Evolutionary conservation across 2,797 vertebrate species (phyloP).

Genomic region (Columba guinea): DNA sequence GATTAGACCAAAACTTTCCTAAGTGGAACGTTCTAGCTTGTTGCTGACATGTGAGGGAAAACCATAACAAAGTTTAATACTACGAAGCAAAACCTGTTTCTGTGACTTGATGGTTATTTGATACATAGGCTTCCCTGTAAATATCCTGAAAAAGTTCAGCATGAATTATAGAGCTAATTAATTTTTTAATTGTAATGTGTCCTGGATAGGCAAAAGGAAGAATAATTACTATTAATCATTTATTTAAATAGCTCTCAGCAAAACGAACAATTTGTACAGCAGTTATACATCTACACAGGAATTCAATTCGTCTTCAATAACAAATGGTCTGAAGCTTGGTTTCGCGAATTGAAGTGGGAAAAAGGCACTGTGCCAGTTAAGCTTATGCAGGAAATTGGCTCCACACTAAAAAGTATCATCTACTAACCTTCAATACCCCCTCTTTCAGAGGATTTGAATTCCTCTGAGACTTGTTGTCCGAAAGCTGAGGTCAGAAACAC

Average conservation of each 20-base stretch:
- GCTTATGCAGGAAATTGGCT: neutral
- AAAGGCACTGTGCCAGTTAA: neutral
- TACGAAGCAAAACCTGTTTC: neutral
- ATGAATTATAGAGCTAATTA: neutral
- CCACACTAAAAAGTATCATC: neutral
- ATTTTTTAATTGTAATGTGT: neutral
- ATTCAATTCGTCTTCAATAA: neutral
- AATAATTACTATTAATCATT: conserved; percentile 1
- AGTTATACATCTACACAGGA: neutral
- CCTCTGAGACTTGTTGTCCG: neutral
- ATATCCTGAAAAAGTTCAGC: neutral
- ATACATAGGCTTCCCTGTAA: neutral
- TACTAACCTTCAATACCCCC: neutral
- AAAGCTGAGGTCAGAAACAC: neutral
- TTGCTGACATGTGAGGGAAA: neutral
- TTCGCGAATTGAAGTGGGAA: neutral
- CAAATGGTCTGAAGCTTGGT: neutral
- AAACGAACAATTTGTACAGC: conserved; percentile 4
- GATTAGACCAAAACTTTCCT: neutral
- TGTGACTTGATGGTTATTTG: neutral
- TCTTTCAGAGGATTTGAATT: neutral
- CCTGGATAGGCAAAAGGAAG: neutral
- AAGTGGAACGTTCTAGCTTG: neutral
- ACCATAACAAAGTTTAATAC: neutral
- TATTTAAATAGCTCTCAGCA: conserved; percentile 27